Evolutionary conservation across 2,888 invertebrate genomes (phyloP), one percentile per base, ranked within the genome.

Genomic region (Operophtera brumata): DNA sequence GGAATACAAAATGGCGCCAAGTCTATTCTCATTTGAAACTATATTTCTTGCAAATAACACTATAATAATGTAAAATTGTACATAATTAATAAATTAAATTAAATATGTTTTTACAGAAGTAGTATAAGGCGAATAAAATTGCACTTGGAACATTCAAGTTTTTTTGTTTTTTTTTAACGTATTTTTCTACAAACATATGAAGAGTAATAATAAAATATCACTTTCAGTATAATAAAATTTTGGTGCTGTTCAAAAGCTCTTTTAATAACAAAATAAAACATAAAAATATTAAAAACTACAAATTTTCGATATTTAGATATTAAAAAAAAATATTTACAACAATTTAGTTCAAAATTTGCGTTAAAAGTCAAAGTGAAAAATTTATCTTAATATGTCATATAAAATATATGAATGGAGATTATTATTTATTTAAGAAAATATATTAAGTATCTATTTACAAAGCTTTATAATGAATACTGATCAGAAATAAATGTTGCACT

Each of bases 381-480:
- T 62, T 57, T 69, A 51, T 47, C 30, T 36, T 34, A 57, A 7
- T 36, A 45, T 32, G 11, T 30, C 10, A 10, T 46, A 82, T 87
- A 87, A 87, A 84, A 86, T 87, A 87, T 82, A 82, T 43, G 28
- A 59, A 51, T 26, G 39, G 34, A 51, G 47, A 70, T 43, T 47
- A 20, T 20, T 20, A 20, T 20, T 46, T 57, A 56, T 54, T 47
- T 86, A 86, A 67, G 84, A 86, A 86, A 86, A 86, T 87, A 88
- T 84, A 71, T 72, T 82, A 77, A n/a, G n/a, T n/a, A n/a, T n/a
- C 78, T 71, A 86, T 84, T 76, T 86, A 86, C 83, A 84, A 75
- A 69, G 72, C 73, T 59, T 62, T 57, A 30, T 57, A 62, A 73
- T 67, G 71, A 86, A 87, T 87, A 86, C 86, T 86, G 86, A 79